Evolutionary conservation across 1,140 invertebrate species (phyloP).

Genomic region (Papilio xuthus): DNA sequence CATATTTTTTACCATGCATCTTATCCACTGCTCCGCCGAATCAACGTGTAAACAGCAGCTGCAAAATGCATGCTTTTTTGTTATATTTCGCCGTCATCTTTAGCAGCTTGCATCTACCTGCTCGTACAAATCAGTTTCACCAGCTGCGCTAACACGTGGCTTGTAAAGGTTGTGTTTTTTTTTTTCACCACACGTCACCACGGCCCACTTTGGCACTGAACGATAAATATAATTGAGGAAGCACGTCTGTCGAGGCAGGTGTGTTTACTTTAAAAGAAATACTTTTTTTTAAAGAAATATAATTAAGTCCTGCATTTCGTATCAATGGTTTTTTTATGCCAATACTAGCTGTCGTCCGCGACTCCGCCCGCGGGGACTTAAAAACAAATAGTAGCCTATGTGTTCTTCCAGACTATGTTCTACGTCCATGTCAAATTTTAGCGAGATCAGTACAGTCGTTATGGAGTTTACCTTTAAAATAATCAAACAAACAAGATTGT

Average conservation of each 20-base stretch:
- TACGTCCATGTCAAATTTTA: no score
- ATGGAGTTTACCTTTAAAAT: no score
- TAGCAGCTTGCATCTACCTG: slow-evolving; percentile 30
- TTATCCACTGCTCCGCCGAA: not conserved
- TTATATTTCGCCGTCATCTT: not conserved
- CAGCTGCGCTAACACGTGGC: slow-evolving; percentile 21
- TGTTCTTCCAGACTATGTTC: no score
- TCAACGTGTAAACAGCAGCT: not conserved
- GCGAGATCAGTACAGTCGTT: no score
- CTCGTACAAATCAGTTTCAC: not conserved
- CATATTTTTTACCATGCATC: not conserved
- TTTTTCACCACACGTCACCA: slow-evolving; percentile 21
- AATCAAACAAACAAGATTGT: no score
- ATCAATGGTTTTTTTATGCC: not conserved
- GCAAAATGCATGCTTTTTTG: not conserved
- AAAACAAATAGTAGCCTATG: no score
- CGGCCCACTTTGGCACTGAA: slow-evolving; percentile 19
- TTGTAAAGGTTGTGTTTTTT: not conserved
- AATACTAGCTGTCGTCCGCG: no score
- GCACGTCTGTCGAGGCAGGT: slow-evolving; percentile 23
- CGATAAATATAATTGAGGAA: slow-evolving; percentile 33
- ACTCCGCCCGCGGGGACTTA: no score
- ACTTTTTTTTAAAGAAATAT: not conserved
- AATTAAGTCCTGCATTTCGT: not conserved
- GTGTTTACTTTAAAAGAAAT: slow-evolving; percentile 2